phyloP scores from a whole-genome alignment of 1,140 invertebrate species.

The Drosophila erecta region DNA sequence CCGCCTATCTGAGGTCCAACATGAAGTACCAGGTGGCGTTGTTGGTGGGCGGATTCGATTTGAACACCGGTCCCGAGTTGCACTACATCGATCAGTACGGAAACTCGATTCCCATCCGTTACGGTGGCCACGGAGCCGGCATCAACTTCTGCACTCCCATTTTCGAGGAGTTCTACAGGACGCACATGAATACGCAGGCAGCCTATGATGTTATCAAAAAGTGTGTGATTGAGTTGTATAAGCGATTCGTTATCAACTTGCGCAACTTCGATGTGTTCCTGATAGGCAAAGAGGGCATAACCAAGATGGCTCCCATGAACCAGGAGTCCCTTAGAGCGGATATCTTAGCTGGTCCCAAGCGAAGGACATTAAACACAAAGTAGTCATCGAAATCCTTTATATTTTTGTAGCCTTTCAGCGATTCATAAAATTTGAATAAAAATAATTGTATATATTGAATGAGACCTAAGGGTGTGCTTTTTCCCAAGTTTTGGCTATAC shows the following conservation, averaged over 20 bases:
- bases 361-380: too few relatives aligned
- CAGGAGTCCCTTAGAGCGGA: background rate
- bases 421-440: background rate
- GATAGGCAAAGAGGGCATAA: constrained; percentile 91
- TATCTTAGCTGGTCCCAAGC: background rate
- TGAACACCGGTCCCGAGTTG: constrained; percentile 90
- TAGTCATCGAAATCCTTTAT: background rate
- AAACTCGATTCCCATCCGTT: constrained; percentile 92
- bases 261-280: constrained; percentile 94
- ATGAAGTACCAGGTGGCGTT: constrained; percentile 85
- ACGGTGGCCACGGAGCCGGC: constrained; percentile 96
- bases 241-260: constrained; percentile 94
- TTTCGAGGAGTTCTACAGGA: constrained; percentile 93
- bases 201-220: constrained; percentile 92
- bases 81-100: constrained; percentile 95
- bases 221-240: constrained; percentile 94
- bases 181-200: constrained; percentile 90
- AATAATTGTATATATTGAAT: background rate
- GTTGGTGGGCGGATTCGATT: constrained; percentile 87
- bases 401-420: background rate
- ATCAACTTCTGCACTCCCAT: constrained; percentile 94
- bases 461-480: background rate
- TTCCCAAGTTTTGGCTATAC: constrained; percentile 3
- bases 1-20: constrained; percentile 93
- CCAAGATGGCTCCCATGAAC: background rate